Percentiles rank a stretch among this genome's conserved stretches.
Conservation (phyloP, 92 coral and sea anemone genomes). For the Actinernus sp. region DNA sequence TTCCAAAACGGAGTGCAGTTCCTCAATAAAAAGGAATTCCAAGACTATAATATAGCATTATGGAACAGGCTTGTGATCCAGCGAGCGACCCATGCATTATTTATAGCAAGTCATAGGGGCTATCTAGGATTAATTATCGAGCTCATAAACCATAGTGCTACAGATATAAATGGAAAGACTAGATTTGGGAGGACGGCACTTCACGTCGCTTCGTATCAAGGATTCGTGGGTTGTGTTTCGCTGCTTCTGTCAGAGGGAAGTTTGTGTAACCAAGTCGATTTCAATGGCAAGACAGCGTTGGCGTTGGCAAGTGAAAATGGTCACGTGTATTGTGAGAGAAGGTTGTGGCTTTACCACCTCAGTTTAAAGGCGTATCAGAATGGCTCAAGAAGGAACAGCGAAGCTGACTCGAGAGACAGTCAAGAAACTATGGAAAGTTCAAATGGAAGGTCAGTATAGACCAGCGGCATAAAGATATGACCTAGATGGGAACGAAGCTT, state of each 20-base stretch:
- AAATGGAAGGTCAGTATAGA: slow-evolving; percentile 23
- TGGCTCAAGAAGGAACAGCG: background rate
- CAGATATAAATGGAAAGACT: slow-evolving; percentile 88
- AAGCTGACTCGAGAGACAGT: background rate
- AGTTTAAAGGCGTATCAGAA: slow-evolving; percentile 29
- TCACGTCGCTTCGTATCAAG: slow-evolving; percentile 94
- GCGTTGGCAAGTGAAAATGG: slow-evolving; percentile 83
- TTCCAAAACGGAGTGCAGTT: slow-evolving; percentile 95
- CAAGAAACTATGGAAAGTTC: background rate
- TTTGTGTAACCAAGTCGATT: slow-evolving; percentile 67
- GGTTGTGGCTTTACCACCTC: slow-evolving; percentile 90
- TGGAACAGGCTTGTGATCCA: slow-evolving; percentile 94
- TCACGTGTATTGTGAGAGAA: slow-evolving; percentile 88
- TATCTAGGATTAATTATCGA: slow-evolving; percentile 91
- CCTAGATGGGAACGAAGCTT: too few relatives aligned
- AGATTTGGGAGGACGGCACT: slow-evolving; percentile 88
- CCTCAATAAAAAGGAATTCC: slow-evolving; percentile 56
- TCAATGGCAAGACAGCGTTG: slow-evolving; percentile 80
- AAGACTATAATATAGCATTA: slow-evolving; percentile 70
- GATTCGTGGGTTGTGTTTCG: slow-evolving; percentile 98
- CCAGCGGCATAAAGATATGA: slow-evolving; percentile 6
- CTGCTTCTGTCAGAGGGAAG: slow-evolving; percentile 91
- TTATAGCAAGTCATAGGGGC: slow-evolving; percentile 94
- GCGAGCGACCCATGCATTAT: slow-evolving; percentile 89
- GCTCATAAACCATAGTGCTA: slow-evolving; percentile 85